These are phyloP conservation scores for Netelia melanura DNA, from an alignment of 2,888 invertebrate species.

Conservation along the genomic window DNA sequence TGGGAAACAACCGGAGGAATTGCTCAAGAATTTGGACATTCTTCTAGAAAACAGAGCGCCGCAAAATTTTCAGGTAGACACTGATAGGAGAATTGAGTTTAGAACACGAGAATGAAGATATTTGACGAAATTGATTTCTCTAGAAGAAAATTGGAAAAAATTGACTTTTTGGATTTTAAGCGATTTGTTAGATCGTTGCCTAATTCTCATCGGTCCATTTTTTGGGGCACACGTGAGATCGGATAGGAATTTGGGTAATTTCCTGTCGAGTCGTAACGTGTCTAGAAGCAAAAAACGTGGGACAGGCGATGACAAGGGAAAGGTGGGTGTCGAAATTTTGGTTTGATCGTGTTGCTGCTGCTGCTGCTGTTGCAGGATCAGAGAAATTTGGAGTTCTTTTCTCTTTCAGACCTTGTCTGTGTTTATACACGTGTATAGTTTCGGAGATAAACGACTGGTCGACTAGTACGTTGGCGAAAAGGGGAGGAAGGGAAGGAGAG, in stretches of 20 bases:
- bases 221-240: not conserved
- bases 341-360: not conserved
- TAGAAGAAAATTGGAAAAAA: not conserved
- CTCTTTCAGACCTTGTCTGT: constrained; percentile 1
- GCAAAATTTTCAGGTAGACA: constrained; percentile 77
- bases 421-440: not conserved
- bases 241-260: constrained; percentile 32
- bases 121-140: not conserved
- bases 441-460: constrained; percentile 5
- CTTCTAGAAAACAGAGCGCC: constrained; percentile 77
- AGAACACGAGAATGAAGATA: not conserved
- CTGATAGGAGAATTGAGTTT: not conserved
- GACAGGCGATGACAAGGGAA: constrained; percentile 46
- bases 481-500: not conserved
- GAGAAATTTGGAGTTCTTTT: constrained; percentile 55
- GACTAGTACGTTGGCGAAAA: constrained; percentile 60
- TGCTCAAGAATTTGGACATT: constrained; percentile 79
- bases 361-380: not conserved
- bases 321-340: constrained; percentile 53
- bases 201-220: not conserved
- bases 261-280: constrained; percentile 16
- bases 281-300: constrained; percentile 44
- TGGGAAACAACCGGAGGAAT: constrained; percentile 65
- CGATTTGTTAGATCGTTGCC: not conserved
- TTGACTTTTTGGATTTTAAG: not conserved